These are phyloP conservation scores for Campoplex nolae DNA, from an alignment of 2,888 invertebrate species.

Conservation along the genomic window DNA sequence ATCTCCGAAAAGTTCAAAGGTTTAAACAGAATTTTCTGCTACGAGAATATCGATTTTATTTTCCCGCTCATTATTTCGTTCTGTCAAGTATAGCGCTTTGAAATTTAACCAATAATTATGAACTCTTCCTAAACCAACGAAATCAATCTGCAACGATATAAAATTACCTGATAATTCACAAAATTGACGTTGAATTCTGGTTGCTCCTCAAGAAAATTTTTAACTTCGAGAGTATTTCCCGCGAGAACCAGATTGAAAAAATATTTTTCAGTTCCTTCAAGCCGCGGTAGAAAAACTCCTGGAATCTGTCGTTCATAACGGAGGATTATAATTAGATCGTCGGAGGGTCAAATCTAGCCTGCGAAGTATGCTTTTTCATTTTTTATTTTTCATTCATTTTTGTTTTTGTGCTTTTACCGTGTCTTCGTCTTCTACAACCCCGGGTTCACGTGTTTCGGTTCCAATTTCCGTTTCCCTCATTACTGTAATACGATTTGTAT, in stretches of 20 bases:
- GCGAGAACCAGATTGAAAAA: conserved; percentile 86
- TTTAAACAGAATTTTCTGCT: not conserved
- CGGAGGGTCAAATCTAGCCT: not conserved
- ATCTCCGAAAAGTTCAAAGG: not conserved
- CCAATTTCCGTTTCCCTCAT: conserved; percentile 57
- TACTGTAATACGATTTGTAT: conserved; percentile 5
- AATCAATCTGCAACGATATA: not conserved
- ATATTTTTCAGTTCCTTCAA: conserved; percentile 85
- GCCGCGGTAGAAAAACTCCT: conserved; percentile 86
- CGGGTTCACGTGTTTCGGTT: conserved; percentile 31
- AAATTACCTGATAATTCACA: conserved; percentile 86
- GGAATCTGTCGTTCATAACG: conserved; percentile 71
- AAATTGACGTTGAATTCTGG: conserved; percentile 86
- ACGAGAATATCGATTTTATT: not conserved
- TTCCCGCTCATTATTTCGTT: not conserved
- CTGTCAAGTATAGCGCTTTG: not conserved
- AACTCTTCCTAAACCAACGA: not conserved
- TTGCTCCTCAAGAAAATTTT: conserved; percentile 84
- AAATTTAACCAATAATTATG: not conserved
- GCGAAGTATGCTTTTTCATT: not conserved
- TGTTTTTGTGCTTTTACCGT: conserved; percentile 57
- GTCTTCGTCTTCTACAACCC: conserved; percentile 50
- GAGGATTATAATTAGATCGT: not conserved
- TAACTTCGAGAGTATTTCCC: conserved; percentile 85
- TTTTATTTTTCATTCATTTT: no score